These are phyloP conservation scores for Cotesia glomerata DNA, from an alignment of 1,140 invertebrate species.

Conservation along the genomic window DNA sequence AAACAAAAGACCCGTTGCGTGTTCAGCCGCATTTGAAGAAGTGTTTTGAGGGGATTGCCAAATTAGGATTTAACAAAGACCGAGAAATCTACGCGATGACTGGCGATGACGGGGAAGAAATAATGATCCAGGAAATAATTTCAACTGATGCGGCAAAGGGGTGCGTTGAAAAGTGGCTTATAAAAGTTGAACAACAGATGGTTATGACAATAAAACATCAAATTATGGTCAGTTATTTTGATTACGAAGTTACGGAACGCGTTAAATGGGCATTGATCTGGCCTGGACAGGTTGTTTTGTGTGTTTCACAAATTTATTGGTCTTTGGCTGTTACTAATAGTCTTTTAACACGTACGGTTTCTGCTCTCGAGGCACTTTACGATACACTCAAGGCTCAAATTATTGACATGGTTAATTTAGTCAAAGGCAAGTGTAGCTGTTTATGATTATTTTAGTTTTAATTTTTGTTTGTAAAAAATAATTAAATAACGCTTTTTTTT, in stretches of 20 bases:
- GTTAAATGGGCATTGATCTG: constrained; percentile 81
- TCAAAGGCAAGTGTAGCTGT: constrained; percentile 45
- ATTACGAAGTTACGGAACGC: constrained; percentile 71
- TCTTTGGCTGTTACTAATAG: constrained; percentile 78
- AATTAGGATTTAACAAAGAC: constrained; percentile 72
- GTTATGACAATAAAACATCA: constrained; percentile 74
- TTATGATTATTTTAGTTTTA: background rate
- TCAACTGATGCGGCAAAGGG: constrained; percentile 82
- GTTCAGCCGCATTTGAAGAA: constrained; percentile 93
- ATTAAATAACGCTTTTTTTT: background rate
- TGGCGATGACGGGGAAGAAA: constrained; percentile 83
- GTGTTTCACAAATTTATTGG: constrained; percentile 90
- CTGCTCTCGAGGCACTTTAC: constrained; percentile 66
- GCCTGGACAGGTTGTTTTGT: constrained; percentile 89
- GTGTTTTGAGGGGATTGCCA: constrained; percentile 76
- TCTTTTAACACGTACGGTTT: constrained; percentile 67
- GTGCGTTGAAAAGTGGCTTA: constrained; percentile 92
- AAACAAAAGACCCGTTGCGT: constrained; percentile 85
- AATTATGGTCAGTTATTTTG: constrained; percentile 73
- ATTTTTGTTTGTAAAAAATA: background rate
- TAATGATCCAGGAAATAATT: constrained; percentile 74
- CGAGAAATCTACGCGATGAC: constrained; percentile 85
- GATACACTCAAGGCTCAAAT: constrained; percentile 66
- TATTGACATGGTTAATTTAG: constrained; percentile 68
- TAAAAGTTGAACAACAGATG: constrained; percentile 88